Evolutionary conservation across 2,797 vertebrate species (phyloP).

Genomic region (Allobates femoralis): DNA sequence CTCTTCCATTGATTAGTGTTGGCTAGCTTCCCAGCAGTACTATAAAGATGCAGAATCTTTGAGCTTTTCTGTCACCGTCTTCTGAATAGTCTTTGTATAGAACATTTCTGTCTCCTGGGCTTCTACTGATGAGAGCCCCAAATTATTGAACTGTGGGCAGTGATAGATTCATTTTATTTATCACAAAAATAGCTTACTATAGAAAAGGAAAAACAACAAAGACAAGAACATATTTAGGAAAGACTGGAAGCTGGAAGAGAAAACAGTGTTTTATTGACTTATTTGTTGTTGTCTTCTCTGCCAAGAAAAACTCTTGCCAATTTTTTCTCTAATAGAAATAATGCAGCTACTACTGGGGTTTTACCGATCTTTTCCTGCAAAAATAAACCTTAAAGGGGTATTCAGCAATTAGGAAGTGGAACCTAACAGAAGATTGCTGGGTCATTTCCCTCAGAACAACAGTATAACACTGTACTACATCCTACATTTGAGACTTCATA

Average conservation of each 20-base stretch:
- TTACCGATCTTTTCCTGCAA: neutral
- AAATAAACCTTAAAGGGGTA: neutral
- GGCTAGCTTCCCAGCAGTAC: constrained; percentile 52
- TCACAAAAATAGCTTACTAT: constrained; percentile 16
- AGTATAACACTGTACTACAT: too few relatives aligned
- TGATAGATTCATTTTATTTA: constrained; percentile 41
- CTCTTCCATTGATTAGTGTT: constrained; percentile 49
- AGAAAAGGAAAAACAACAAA: constrained; percentile 39
- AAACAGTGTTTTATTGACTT: constrained; percentile 41
- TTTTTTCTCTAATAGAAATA: neutral
- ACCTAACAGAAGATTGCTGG: too few relatives aligned
- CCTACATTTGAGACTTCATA: too few relatives aligned
- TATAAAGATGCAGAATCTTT: constrained; percentile 38
- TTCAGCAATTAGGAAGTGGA: too few relatives aligned
- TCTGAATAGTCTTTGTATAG: constrained; percentile 39
- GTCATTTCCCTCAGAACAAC: too few relatives aligned
- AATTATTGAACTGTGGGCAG: constrained; percentile 35
- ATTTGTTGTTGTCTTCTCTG: constrained; percentile 27
- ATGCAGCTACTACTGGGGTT: neutral
- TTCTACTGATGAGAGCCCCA: constrained; percentile 21
- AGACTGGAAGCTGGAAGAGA: constrained; percentile 15
- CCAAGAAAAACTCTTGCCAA: constrained; percentile 20
- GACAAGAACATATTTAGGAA: neutral
- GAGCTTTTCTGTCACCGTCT: constrained; percentile 22
- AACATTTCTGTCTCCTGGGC: constrained; percentile 42